phyloP scores from a whole-genome alignment of 2,888 invertebrate genomes.

The Pristionchus mayeri region DNA sequence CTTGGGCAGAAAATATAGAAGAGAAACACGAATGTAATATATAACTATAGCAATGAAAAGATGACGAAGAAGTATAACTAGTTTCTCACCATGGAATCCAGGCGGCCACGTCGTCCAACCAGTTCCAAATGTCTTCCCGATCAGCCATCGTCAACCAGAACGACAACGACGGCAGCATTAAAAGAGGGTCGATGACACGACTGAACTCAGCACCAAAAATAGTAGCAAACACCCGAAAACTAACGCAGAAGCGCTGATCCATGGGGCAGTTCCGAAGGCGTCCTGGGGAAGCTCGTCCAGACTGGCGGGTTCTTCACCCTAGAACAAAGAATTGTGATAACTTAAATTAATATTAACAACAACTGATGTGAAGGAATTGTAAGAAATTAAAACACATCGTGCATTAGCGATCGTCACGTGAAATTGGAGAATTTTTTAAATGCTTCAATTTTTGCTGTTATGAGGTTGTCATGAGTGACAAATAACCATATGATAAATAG shows the following conservation, averaged over 20 bases:
- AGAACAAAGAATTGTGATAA: not conserved
- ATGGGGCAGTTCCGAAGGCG: not conserved
- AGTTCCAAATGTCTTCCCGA: not conserved
- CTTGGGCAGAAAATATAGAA: too few species aligned
- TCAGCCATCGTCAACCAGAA: conserved; percentile 20
- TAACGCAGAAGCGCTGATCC: not conserved
- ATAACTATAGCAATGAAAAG: too few species aligned
- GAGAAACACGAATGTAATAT: too few species aligned
- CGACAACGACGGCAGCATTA: not conserved
- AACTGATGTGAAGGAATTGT: too few species aligned
- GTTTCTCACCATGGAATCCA: conserved; percentile 19
- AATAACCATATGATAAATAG: too few species aligned
- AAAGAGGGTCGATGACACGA: conserved; percentile 13
- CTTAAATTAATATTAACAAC: too few species aligned
- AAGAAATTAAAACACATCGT: not conserved
- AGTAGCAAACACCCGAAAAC: not conserved
- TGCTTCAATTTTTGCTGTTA: too few species aligned
- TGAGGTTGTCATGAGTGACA: too few species aligned
- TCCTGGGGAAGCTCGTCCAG: not conserved
- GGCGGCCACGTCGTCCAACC: not conserved
- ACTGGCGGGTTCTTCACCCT: not conserved
- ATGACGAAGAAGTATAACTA: too few species aligned
- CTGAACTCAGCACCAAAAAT: not conserved
- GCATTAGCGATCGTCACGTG: too few species aligned
- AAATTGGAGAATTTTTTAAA: too few species aligned